phyloP scores from a whole-genome alignment of 2,888 invertebrate species.

The Lampropteryx suffumata region DNA sequence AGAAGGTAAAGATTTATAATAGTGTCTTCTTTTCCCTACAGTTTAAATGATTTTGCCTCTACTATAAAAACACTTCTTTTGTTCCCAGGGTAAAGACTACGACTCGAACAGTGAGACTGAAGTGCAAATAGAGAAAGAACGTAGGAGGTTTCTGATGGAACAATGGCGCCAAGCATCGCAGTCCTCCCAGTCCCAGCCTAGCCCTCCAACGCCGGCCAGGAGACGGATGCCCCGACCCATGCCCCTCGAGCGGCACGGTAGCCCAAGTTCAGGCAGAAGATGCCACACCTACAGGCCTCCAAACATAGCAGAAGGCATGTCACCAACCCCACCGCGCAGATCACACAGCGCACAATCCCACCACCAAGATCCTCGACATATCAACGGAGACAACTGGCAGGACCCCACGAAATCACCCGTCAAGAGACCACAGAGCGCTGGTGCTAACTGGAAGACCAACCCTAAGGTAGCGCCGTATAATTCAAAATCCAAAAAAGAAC shows the following conservation, averaged over 20 bases:
- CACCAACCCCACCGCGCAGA: conserved; percentile 69
- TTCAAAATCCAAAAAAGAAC: conserved; percentile 61
- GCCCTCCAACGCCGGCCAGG: conserved; percentile 68
- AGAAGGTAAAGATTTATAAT: conserved; percentile 84
- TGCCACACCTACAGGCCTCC: conserved; percentile 59
- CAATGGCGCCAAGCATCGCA: conserved; percentile 89
- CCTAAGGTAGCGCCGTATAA: conserved; percentile 72
- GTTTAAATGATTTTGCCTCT: neutral
- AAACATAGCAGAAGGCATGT: conserved; percentile 68
- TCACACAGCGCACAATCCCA: conserved; percentile 67
- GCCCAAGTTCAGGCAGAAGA: conserved; percentile 59
- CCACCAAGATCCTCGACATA: conserved; percentile 59
- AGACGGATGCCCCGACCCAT: conserved; percentile 59
- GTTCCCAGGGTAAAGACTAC: conserved; percentile 89
- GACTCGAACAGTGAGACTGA: conserved; percentile 90
- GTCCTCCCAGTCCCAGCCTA: conserved; percentile 55
- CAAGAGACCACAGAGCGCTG: conserved; percentile 73
- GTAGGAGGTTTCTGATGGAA: conserved; percentile 86
- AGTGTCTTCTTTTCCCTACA: neutral
- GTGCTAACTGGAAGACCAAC: conserved; percentile 71
- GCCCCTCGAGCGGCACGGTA: conserved; percentile 68
- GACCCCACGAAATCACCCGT: conserved; percentile 71
- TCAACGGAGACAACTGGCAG: conserved; percentile 71
- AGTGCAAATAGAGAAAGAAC: conserved; percentile 85
- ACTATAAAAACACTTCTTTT: neutral